These are phyloP conservation scores for Hipparchia semele DNA, from an alignment of 2,888 invertebrate genomes.

Conservation along the genomic window DNA sequence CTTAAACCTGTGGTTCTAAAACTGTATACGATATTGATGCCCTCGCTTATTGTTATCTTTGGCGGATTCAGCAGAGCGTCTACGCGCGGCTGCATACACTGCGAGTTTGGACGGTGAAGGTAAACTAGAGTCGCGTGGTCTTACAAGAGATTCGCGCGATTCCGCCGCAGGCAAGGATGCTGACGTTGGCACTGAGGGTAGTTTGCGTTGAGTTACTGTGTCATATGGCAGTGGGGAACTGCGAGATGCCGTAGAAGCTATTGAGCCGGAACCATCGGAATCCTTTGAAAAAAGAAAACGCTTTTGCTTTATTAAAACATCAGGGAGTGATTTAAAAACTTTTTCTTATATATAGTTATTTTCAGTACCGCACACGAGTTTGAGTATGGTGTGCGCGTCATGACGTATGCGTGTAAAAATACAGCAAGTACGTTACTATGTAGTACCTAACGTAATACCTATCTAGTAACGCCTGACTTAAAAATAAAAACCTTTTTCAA, in stretches of 20 bases:
- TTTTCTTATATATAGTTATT: too few relatives aligned
- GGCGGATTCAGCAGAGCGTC: slow-evolving; percentile 83
- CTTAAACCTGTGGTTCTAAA: slow-evolving; percentile 62
- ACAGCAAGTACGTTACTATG: too few relatives aligned
- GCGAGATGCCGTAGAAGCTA: slow-evolving; percentile 73
- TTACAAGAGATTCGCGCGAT: slow-evolving; percentile 75
- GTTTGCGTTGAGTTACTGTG: slow-evolving; percentile 61
- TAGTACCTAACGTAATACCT: too few relatives aligned
- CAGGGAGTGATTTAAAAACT: too few relatives aligned
- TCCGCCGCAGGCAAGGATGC: slow-evolving; percentile 78
- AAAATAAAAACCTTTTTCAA: too few relatives aligned
- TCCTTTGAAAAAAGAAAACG: slow-evolving; percentile 51
- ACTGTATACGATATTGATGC: slow-evolving; percentile 87
- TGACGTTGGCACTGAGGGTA: slow-evolving; percentile 77
- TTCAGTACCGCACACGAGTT: neutral
- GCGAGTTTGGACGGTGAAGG: slow-evolving; percentile 86
- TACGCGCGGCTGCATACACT: slow-evolving; percentile 79
- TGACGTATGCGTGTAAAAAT: too few relatives aligned
- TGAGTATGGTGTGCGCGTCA: too few relatives aligned
- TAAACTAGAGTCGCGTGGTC: slow-evolving; percentile 77
- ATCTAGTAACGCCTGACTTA: too few relatives aligned
- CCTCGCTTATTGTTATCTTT: slow-evolving; percentile 82
- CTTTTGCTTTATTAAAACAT: neutral
- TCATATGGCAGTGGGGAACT: slow-evolving; percentile 76
- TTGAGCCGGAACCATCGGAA: slow-evolving; percentile 76